Base-by-base conservation (phyloP, 2,113 vertebrate species). In the Leptobrachium ailaonicum region DNA sequence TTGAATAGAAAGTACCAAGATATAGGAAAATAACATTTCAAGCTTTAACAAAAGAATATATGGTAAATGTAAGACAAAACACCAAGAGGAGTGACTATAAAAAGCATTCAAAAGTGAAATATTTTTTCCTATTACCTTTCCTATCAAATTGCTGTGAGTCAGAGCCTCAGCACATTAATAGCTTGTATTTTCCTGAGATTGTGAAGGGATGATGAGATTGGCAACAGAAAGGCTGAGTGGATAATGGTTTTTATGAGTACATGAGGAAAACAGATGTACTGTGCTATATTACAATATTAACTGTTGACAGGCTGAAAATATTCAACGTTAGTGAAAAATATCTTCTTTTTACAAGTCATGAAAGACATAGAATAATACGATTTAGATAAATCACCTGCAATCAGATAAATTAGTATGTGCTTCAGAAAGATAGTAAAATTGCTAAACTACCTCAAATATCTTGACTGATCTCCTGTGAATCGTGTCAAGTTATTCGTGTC, bases 241-340 rank as follows among this genome's bases (percentile, higher is more conserved):
- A 72, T 56, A 54, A 54, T 72, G 40, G 53, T 47, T 50, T 70
- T 3, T 20, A 50, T 50, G 47, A 64, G 68, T 70, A 32, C 44
- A 54, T 72, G n/a, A 40, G 14, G 32, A 56, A 72, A 72, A 32
- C 70, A 72, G 70, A 72, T 72, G 47, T 72, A 41, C 70, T 41
- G 3, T 42, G 41, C 12, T 68, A 68, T 68, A 6, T 12, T 8
- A 43, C 4, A 68, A 8, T 42, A 68, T 41, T 66, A 62, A 14
- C n/a, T 12, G 6, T 14, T 62, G 3, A 62, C 58, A 62, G 4
- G 13, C 58, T 62, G 58, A 14, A 62, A 8, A 8, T 12, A 20
- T 14, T 6, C 6, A 20, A 62, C 11, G 4, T 66, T 6, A 66
- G 6, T 32, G 63, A 32, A 66, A 40, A 32, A 32, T 32, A 32